phyloP scores from a whole-genome alignment of 2,113 vertebrate genomes.

The Excalfactoria chinensis region DNA sequence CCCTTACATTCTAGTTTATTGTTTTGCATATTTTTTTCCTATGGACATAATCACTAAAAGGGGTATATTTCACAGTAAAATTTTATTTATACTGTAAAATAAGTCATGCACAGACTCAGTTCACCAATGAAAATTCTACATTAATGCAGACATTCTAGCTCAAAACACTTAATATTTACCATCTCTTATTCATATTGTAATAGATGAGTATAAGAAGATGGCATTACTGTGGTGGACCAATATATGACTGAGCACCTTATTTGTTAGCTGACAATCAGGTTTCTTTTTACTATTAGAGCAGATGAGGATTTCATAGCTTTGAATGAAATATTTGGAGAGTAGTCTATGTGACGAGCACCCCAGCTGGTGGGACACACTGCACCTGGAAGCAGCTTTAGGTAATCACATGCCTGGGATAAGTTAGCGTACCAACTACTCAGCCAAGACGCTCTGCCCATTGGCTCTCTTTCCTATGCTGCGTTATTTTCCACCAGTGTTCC shows the following conservation, averaged over 20 bases:
- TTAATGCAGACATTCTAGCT: neutral
- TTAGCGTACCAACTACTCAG: neutral
- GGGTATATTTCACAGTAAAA: neutral
- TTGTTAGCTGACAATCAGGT: neutral
- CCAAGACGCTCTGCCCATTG: neutral
- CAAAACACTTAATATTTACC: neutral
- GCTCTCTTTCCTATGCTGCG: neutral
- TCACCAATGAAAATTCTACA: neutral
- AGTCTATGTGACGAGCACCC: neutral
- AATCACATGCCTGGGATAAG: neutral
- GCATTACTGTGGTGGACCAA: neutral
- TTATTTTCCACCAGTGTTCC: neutral
- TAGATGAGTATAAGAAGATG: neutral
- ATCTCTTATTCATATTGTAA: neutral
- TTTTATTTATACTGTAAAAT: neutral
- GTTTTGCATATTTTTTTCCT: neutral
- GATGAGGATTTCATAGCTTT: neutral
- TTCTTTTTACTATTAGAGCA: neutral
- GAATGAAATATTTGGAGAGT: neutral
- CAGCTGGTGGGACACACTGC: neutral
- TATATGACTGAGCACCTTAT: neutral
- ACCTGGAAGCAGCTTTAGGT: neutral
- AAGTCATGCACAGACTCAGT: neutral
- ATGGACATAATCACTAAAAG: neutral
- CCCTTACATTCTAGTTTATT: neutral